phyloP scores from a whole-genome alignment of 1,140 invertebrate genomes.

The Bacillus rossius region DNA sequence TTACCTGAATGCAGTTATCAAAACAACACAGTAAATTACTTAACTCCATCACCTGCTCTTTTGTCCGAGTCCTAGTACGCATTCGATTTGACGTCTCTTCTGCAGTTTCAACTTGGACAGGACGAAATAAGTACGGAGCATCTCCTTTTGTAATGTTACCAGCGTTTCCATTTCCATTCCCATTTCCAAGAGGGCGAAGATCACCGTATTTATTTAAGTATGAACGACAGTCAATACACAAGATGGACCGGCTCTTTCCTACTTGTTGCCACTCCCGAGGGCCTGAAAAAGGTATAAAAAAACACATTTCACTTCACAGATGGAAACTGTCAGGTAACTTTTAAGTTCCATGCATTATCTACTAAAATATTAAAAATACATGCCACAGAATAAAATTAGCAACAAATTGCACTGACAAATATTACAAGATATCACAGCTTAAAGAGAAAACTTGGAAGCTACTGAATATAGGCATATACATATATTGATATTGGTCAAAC shows the following conservation, averaged over 20 bases:
- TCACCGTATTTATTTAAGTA: slow-evolving; percentile 83
- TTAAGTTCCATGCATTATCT: no score
- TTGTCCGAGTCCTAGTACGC: slow-evolving; percentile 75
- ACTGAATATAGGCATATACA: no score
- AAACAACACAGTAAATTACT: no score
- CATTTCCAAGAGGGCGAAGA: slow-evolving; percentile 49
- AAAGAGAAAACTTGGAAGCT: no score
- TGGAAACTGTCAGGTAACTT: no score
- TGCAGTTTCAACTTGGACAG: slow-evolving; percentile 64
- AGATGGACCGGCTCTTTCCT: slow-evolving; percentile 66
- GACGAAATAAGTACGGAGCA: slow-evolving; percentile 63
- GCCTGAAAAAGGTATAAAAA: slow-evolving; percentile 40
- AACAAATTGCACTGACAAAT: no score
- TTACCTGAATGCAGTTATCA: no score
- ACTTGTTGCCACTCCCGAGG: slow-evolving; percentile 71
- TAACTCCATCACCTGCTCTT: slow-evolving; percentile 12
- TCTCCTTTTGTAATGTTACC: slow-evolving; percentile 31
- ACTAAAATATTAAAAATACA: no score
- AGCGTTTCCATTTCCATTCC: slow-evolving; percentile 12
- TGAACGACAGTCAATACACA: slow-evolving; percentile 77
- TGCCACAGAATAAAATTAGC: no score
- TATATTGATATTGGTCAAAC: no score
- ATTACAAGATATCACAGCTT: no score
- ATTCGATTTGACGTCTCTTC: slow-evolving; percentile 79
- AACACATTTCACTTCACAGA: no score